Evolutionary conservation across 2,888 invertebrate species (phyloP), one percentile per base, ranked within the genome.

Genomic region (Melipona beecheii): DNA sequence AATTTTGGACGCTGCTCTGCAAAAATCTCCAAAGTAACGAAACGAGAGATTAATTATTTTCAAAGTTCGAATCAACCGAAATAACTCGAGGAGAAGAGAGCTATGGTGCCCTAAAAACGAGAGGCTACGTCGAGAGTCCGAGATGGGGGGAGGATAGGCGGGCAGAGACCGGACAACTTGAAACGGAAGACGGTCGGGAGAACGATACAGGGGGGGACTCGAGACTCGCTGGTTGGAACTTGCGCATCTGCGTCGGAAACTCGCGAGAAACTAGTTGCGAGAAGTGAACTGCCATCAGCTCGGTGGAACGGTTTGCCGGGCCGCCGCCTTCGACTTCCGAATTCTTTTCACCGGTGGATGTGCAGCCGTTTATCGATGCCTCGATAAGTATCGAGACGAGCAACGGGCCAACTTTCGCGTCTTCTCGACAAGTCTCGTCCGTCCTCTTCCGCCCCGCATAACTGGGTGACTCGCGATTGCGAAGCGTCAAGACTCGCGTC

Each of bases 321-420:
- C 62, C 79, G 64, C 62, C 31, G n/a, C 13, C 13, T 21, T 76
- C 69, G 76, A 87, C 87, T 87, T 89, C 15, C 89, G 76, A 87
- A 88, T 89, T 88, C 89, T 89, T 87, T 85, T 76, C 31, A 78
- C 78, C 77, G 49, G 75, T 27, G 81, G 68, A 78, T 89, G 87
- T 79, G 87, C 84, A 85, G 80, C 86, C 43, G 88, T 89, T 89
- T 88, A 89, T 86, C 88, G 86, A 89, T 83, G 83, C 68, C 81
- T 50, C 87, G 86, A 79, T 85, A 88, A 86, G 88, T 83, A 84
- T 56, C n/a, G 17, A 58, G 77, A 71, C 69, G 15, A 19, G 69
- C 69, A 75, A 68, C 69, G 15, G 19, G 70, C 69, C 66, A 89
- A 89, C 86, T 89, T 89, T 78, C 83, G 75, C 86, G 81, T 43